Evolutionary conservation across 2,113 vertebrate genomes (phyloP), one percentile per base, ranked within the genome.

Genomic region (Gallinago media): DNA sequence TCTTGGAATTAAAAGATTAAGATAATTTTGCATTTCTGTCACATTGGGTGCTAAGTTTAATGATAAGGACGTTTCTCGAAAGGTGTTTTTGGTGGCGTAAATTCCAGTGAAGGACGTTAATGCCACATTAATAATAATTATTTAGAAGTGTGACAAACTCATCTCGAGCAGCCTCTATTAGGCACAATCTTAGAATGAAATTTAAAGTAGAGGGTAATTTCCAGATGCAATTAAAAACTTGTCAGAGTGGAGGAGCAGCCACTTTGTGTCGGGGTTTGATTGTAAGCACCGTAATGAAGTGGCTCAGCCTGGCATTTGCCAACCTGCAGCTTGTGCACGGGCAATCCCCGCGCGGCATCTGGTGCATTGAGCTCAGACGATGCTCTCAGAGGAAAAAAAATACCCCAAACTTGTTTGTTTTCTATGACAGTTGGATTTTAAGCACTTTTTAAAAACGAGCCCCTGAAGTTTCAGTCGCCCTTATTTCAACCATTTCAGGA

Each of bases 101-200:
- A 90, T 62, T 93, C 90, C 49, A 52, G 36, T 32, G 56, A 91
- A 67, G 63, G 44, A 83, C 44, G 40, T 67, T 88, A 76, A 36
- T 77, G 75, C 93, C 63, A 72, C 40, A 14, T 94, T 93, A 95
- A 85, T 94, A 96, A 74, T 92, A 88, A 95, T 96, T 93, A 91
- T 88, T 93, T 72, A 86, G 66, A 86, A 95, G 75, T 78, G 59
- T 79, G 82, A 80, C 83, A 91, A 85, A 56, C 72, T 94, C 62
- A 65, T 86, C 72, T 90, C 55, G 56, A 94, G 72, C 76, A 92
- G 85, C 76, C 19, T 92, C 73, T 91, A 71, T 92, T 67, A 94
- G 47, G 54, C 34, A 23, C 59, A 54, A 74, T 80, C 80, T 91
- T 0, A 0, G 73, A 93, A 81, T 85, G 66, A 94, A 88, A 75